phyloP scores from a whole-genome alignment of 2,888 invertebrate species.

The Rhagonycha fulva region DNA sequence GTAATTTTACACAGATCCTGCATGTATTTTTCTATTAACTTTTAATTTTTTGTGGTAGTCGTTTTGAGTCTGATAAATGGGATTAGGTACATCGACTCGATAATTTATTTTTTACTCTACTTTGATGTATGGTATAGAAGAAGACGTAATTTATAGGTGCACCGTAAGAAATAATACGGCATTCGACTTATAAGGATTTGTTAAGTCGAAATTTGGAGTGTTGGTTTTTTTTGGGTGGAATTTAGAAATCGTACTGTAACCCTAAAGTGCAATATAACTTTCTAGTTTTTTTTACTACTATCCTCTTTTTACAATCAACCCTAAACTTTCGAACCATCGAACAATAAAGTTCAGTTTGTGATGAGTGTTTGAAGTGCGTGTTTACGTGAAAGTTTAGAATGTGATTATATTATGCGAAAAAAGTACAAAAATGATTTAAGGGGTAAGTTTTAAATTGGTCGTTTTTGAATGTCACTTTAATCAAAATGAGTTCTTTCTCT shows the following conservation, averaged over 20 bases:
- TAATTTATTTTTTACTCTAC: neutral
- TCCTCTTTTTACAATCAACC: constrained; percentile 22
- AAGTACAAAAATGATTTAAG: constrained; percentile 7
- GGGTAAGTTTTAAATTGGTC: constrained; percentile 21
- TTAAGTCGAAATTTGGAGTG: neutral
- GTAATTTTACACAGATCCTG: neutral
- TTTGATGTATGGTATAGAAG: neutral
- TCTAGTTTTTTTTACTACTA: constrained; percentile 24
- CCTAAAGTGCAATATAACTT: constrained; percentile 23
- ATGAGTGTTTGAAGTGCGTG: constrained; percentile 11
- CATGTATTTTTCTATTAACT: neutral
- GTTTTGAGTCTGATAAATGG: neutral
- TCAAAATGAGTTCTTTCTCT: constrained; percentile 49
- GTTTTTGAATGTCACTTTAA: constrained; percentile 44
- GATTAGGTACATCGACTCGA: neutral
- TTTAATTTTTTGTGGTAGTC: neutral
- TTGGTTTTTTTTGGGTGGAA: neutral
- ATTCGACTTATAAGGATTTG: neutral
- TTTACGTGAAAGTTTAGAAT: neutral
- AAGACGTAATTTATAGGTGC: neutral
- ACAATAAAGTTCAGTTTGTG: constrained; percentile 6
- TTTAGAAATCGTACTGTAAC: constrained; percentile 20
- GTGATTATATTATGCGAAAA: neutral
- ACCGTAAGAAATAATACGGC: neutral
- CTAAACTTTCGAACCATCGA: constrained; percentile 26